Base-by-base conservation (phyloP, 2,888 invertebrate species). In the Carpatolechia fugitivella region DNA sequence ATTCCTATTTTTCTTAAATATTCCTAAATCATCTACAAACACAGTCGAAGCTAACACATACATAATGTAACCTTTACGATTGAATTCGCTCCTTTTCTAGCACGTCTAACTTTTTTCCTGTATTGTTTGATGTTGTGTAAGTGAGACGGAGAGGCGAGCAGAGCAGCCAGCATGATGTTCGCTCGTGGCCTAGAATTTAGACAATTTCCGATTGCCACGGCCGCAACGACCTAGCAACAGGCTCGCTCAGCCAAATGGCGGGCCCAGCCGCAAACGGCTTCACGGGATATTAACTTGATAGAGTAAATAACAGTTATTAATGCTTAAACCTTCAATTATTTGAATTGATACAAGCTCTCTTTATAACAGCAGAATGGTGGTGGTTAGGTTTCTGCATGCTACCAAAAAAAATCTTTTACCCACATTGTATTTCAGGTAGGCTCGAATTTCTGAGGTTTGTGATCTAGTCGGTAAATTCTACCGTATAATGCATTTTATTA, bases 191-290 rank as follows among this genome's bases (percentile, higher is more conserved):
- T 85, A 87, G 86, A 86, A 87, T 87, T 82, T 77, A 78, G 78
- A 77, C 80, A 80, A 87, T 86, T 87, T 87, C 87, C 86, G 85
- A 84, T 80, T 76, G 80, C 74, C 76, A 72, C 70, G 56, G 55
- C 57, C 36, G 54, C 51, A 50, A 55, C 57, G 54, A 62, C 70
- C 60, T 76, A 71, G 76, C 75, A 78, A 76, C 77, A 77, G 63
- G 52, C 52, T 55, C 48, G 38, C 48, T 47, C 52, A 50, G 24
- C 24, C 24, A 24, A 24, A 24, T 24, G 24, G 24, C 24, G 24
- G 55, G 6, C 35, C 11, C 50, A 14, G 29, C 36, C 38, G 36
- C 18, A 16, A 38, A 38, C 41, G 31, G 30, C 48, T 49, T 30
- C 50, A 49, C 47, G 49, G 53, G 40, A 36, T 44, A 55, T 55